A percentile compares a stretch with the other conserved stretches of the same genome.
These are phyloP conservation scores for Microplitis deprimator DNA, from an alignment of 2,888 invertebrate genomes.

Conservation along the genomic window DNA sequence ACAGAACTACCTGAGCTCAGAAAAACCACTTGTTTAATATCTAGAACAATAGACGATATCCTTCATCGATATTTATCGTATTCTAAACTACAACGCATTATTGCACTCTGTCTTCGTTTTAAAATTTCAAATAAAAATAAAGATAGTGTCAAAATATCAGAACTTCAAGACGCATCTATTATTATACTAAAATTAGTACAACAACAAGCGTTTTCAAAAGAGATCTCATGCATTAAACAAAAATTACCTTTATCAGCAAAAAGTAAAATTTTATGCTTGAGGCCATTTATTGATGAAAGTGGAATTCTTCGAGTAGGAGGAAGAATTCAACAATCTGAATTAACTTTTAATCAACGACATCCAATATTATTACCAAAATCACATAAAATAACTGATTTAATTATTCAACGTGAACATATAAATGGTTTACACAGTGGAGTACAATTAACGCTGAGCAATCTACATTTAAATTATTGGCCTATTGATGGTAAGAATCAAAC, in stretches of 20 bases:
- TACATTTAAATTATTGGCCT: slow-evolving; percentile 44
- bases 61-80: slow-evolving; percentile 29
- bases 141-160: slow-evolving; percentile 12
- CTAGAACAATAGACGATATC: slow-evolving; percentile 13
- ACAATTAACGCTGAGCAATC: slow-evolving; percentile 42
- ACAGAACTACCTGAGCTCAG: slow-evolving; percentile 32
- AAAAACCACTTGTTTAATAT: slow-evolving; percentile 32
- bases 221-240: slow-evolving; percentile 30
- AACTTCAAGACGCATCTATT: slow-evolving; percentile 12
- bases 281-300: slow-evolving; percentile 50
- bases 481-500: slow-evolving; percentile 41
- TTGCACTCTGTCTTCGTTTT: slow-evolving; percentile 37
- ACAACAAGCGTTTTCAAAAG: slow-evolving; percentile 25
- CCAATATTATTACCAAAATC: slow-evolving; percentile 34
- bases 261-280: slow-evolving; percentile 43
- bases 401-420: slow-evolving; percentile 28
- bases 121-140: slow-evolving; percentile 3
- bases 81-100: slow-evolving; percentile 35
- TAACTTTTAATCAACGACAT: slow-evolving; percentile 27
- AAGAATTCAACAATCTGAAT: slow-evolving; percentile 12
- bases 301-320: slow-evolving; percentile 50
- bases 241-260: slow-evolving; percentile 37
- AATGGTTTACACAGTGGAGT: slow-evolving; percentile 42
- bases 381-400: slow-evolving; percentile 25
- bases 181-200: slow-evolving; percentile 34